These are phyloP conservation scores for Drosophila repleta DNA, from an alignment of 1,140 invertebrate species.

Conservation along the genomic window DNA sequence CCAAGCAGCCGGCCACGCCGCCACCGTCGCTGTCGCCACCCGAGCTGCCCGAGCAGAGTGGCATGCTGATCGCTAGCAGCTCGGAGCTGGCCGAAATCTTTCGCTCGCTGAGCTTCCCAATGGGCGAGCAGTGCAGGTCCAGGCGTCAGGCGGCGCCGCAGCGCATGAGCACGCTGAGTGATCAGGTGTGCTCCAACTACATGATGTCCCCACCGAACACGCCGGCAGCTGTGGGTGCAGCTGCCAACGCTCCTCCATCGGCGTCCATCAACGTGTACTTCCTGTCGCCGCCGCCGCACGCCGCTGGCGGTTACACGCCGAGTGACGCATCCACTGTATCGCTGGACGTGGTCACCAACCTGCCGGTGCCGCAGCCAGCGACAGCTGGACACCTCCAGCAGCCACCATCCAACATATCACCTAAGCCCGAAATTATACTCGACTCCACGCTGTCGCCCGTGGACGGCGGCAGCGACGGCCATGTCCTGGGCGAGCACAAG, in stretches of 20 bases:
- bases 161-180: slow-evolving; percentile 78
- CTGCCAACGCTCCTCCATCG: slow-evolving; percentile 34
- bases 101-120: slow-evolving; percentile 77
- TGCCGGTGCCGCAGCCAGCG: slow-evolving; percentile 57
- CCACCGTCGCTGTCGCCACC: slow-evolving; percentile 76
- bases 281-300: slow-evolving; percentile 77
- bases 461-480: slow-evolving; percentile 41
- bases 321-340: slow-evolving; percentile 79
- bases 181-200: slow-evolving; percentile 77
- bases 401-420: slow-evolving; percentile 60
- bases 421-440: slow-evolving; percentile 83
- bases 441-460: slow-evolving; percentile 82
- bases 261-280: slow-evolving; percentile 82
- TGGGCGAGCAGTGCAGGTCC: slow-evolving; percentile 50
- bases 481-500: slow-evolving; percentile 54
- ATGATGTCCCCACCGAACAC: slow-evolving; percentile 83
- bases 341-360: slow-evolving; percentile 73
- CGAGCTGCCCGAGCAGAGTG: slow-evolving; percentile 66
- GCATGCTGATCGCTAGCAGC: slow-evolving; percentile 70
- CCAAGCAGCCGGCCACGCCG: slow-evolving; percentile 71
- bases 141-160: slow-evolving; percentile 49
- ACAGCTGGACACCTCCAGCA: slow-evolving; percentile 9
- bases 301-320: slow-evolving; percentile 63
- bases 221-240: slow-evolving; percentile 44
- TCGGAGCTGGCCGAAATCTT: slow-evolving; percentile 78